These are phyloP conservation scores for Brenthis daphne DNA, from an alignment of 2,888 invertebrate species.

Conservation along the genomic window DNA sequence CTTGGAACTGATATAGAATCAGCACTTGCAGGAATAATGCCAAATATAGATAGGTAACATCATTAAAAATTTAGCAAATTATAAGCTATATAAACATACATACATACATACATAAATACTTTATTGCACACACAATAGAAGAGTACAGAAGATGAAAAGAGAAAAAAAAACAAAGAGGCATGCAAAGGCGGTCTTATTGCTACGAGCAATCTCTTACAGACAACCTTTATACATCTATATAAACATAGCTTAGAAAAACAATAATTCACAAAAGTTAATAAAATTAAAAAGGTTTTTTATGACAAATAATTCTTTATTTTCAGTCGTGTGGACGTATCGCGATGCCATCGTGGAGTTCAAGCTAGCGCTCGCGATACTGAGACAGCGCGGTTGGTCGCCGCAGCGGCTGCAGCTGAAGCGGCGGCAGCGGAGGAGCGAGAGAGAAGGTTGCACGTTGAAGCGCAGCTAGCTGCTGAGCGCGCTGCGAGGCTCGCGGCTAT, in stretches of 20 bases:
- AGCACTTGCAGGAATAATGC: constrained; percentile 84
- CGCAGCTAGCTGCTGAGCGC: constrained; percentile 85
- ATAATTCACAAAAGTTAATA: background rate
- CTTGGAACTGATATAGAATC: constrained; percentile 87
- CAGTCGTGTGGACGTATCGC: constrained; percentile 68
- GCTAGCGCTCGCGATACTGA: constrained; percentile 86
- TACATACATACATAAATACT: too few species aligned
- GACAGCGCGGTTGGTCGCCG: constrained; percentile 82
- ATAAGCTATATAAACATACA: too few species aligned
- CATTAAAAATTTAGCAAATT: too few species aligned
- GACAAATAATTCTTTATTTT: background rate
- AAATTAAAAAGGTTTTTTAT: too few species aligned
- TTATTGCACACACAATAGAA: too few species aligned
- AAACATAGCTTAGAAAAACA: too few species aligned
- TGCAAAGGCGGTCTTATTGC: too few species aligned
- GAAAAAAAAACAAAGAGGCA: too few species aligned
- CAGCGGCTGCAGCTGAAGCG: constrained; percentile 81
- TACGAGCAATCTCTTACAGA: too few species aligned
- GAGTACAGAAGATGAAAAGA: too few species aligned
- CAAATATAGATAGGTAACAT: constrained; percentile 68
- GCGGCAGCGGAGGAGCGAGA: constrained; percentile 84
- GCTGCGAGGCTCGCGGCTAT: constrained; percentile 88
- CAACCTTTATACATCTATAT: too few species aligned
- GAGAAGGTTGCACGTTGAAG: constrained; percentile 81
- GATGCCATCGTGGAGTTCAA: constrained; percentile 83